Evolutionary conservation across 2,888 invertebrate species (phyloP), one percentile per base, ranked within the genome.

Genomic region (Ptycholaimellus sp.): DNA sequence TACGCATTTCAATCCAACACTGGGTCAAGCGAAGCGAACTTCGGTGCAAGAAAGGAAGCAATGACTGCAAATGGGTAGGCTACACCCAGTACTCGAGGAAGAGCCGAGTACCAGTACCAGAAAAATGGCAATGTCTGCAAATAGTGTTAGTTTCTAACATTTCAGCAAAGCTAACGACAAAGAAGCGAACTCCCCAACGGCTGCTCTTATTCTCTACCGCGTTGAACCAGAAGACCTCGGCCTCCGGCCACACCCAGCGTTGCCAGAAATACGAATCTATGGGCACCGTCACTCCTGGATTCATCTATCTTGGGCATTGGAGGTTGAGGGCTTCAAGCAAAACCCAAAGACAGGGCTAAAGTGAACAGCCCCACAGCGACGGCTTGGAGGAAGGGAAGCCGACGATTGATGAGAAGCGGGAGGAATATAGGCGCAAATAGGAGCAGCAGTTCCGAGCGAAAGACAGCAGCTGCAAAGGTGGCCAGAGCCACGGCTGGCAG

Each of bases 101-200:
- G 65, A 0, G 85, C 96, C 0, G 90, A 90, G 60, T 87, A 87
- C 59, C 90, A 87, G 61, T 96, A 96, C 96, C 96, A 96, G 2
- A 81, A 61, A 61, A 85, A 85, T 40, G 93, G 93, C 4, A 75
- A 76, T 31, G 79, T 80, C 80, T 82, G 60, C n/a, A 42, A 38
- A 16, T 23, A 31, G 13, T n/a, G 18, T 19, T 16, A 23, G 4
- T 28, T 6, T 33, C 6, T 27, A 33, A 33, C 32, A 33, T 33
- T 21, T 33, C 33, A 4, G 14, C 30, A 30, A n/a, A n/a, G n/a
- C n/a, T n/a, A n/a, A n/a, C n/a, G n/a, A 36, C 11, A 36, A 20
- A 33, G 22, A 13, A 22, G 22, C 30, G 30, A 36, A 41, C 45
- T 35, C 96, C 96, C 79, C 83, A 99, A 48, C 83, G 68, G 2